Conservation (phyloP, 2,797 vertebrate species). For the Alcedo quadribrachys region DNA sequence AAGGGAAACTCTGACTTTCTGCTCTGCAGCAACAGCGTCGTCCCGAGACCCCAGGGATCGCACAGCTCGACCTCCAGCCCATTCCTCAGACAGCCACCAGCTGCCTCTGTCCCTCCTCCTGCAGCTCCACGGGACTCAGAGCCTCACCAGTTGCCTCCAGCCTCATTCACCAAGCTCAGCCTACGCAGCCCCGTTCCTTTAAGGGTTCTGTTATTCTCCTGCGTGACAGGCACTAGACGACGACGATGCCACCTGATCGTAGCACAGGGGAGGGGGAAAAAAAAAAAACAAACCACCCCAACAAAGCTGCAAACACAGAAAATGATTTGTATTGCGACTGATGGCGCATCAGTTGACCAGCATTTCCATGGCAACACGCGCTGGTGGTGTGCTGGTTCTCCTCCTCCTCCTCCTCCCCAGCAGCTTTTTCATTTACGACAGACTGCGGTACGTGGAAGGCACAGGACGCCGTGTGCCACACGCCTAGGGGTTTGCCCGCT, state of each 20-base stretch:
- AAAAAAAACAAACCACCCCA: too few relatives aligned
- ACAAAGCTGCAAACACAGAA: slow-evolving; percentile 15
- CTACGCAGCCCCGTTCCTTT: not conserved
- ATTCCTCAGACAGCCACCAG: not conserved
- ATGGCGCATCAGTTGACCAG: slow-evolving; percentile 51
- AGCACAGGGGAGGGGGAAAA: not conserved
- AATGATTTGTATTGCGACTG: slow-evolving; percentile 45
- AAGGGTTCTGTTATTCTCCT: slow-evolving; percentile 7
- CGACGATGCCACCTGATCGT: not conserved
- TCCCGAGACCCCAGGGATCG: fast-evolving
- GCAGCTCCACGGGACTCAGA: not conserved
- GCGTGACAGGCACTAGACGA: slow-evolving; percentile 35
- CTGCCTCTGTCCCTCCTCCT: not conserved
- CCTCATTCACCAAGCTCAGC: slow-evolving; percentile 30
- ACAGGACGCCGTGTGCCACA: not conserved
- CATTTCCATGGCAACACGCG: slow-evolving; percentile 54
- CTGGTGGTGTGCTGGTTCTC: not conserved
- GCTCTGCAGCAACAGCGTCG: fast-evolving
- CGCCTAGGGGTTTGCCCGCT: not conserved
- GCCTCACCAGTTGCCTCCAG: not conserved
- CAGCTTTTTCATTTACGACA: slow-evolving; percentile 29
- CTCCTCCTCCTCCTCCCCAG: slow-evolving; percentile 16
- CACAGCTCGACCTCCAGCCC: not conserved
- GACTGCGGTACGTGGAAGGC: not conserved
- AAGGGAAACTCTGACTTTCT: not conserved